Conservation (phyloP, 2,113 vertebrate species). For the Podocnemis expansa region DNA sequence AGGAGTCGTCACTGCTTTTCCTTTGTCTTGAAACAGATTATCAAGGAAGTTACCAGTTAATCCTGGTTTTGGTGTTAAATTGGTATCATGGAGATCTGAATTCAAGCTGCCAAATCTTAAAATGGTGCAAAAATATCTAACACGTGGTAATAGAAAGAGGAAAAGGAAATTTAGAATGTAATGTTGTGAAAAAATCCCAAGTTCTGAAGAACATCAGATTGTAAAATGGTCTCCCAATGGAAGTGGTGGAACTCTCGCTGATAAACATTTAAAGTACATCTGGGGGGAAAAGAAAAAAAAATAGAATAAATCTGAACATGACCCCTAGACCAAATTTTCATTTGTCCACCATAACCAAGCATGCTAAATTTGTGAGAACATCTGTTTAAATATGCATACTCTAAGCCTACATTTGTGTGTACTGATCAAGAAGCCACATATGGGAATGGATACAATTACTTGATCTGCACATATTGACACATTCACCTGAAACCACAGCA, state of each 20-base stretch:
- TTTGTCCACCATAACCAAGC: not conserved
- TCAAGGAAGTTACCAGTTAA: not conserved
- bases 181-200: rapidly evolving
- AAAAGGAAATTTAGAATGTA: not conserved
- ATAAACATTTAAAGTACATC: not conserved
- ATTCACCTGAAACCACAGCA: not conserved
- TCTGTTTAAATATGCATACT: not conserved
- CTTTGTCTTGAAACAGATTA: not conserved
- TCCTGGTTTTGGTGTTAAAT: not conserved
- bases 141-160: not conserved
- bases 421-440: not conserved
- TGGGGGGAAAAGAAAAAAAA: too few species aligned
- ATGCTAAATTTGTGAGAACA: not conserved
- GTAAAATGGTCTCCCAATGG: not conserved
- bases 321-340: not conserved
- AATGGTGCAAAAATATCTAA: not conserved
- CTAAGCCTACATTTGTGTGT: rapidly evolving
- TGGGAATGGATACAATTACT: not conserved
- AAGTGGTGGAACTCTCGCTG: not conserved
- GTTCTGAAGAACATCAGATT: rapidly evolving
- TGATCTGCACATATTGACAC: not conserved
- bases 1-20: not conserved
- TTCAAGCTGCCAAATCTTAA: not conserved
- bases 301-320: not conserved
- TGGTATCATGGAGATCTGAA: not conserved